Percentiles rank a stretch among this genome's conserved stretches.
Evolutionary conservation across 2,888 invertebrate genomes (phyloP).

Genomic region (Saturnia pavonia): DNA sequence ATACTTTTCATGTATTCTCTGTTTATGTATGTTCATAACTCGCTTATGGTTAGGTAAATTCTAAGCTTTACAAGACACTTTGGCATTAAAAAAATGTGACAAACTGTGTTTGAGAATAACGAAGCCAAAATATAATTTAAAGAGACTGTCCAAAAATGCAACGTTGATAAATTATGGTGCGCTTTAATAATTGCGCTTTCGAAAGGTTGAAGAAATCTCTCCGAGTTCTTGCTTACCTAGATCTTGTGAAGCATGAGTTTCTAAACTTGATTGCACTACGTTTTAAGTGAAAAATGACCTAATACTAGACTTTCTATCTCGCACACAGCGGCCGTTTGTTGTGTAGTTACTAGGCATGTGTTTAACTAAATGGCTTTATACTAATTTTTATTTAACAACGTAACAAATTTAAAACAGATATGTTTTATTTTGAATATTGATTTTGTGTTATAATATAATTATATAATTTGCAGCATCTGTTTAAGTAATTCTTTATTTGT

Average conservation of each 20-base stretch:
- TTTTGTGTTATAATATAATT: background rate
- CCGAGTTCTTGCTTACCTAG: constrained; percentile 12
- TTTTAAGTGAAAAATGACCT: constrained; percentile 24
- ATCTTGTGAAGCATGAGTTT: constrained; percentile 31
- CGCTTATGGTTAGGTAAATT: no score
- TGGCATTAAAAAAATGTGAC: no score
- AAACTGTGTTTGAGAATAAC: background rate
- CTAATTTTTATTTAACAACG: background rate
- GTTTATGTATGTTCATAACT: background rate
- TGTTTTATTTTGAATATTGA: background rate
- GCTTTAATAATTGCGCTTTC: background rate
- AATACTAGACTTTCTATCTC: constrained; percentile 19
- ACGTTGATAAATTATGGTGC: background rate
- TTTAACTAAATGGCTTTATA: background rate
- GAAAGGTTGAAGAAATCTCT: constrained; percentile 15
- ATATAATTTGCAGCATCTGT: background rate
- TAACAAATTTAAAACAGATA: background rate
- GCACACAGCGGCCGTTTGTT: background rate
- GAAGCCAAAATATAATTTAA: background rate
- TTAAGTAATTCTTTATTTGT: background rate
- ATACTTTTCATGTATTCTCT: background rate
- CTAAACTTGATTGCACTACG: constrained; percentile 34
- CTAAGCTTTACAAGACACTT: no score
- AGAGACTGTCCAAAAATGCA: background rate
- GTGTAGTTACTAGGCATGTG: background rate